Percentiles rank a stretch among this genome's conserved stretches.
Conservation (phyloP, 2,888 invertebrate genomes). For the Suillia variegata region DNA sequence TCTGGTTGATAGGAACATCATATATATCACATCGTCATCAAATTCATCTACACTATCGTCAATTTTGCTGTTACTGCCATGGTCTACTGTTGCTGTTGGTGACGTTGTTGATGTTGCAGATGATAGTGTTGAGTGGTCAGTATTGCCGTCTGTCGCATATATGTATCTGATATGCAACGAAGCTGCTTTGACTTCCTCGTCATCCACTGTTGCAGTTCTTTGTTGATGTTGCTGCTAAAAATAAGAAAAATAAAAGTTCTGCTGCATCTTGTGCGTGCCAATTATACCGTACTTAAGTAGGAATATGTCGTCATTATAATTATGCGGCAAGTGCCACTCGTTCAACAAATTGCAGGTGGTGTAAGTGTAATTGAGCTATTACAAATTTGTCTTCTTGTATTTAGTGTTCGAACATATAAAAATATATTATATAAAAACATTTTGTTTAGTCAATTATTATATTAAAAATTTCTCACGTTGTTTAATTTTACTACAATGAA, state of each 20-base stretch:
- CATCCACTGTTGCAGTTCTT: neutral
- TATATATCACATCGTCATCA: neutral
- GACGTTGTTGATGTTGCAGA: neutral
- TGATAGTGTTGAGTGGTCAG: neutral
- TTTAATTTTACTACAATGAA: too few relatives aligned
- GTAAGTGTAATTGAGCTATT: neutral
- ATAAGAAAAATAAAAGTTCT: neutral
- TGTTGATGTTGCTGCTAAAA: neutral
- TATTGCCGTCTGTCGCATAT: neutral
- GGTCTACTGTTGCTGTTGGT: neutral
- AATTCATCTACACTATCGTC: neutral
- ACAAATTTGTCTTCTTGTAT: too few relatives aligned
- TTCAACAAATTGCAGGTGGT: neutral
- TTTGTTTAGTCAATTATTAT: too few relatives aligned
- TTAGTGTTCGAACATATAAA: too few relatives aligned
- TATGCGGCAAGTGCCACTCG: conserved; percentile 44
- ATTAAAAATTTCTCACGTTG: too few relatives aligned
- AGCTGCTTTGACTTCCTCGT: neutral
- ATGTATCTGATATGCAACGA: neutral
- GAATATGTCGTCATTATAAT: conserved; percentile 52
- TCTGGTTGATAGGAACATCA: neutral
- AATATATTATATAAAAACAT: too few relatives aligned
- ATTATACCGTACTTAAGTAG: conserved; percentile 41
- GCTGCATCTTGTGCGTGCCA: conserved; percentile 22
- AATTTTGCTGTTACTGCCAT: neutral